Conservation (phyloP, 2,888 invertebrate species). For the Eupithecia abbreviata region DNA sequence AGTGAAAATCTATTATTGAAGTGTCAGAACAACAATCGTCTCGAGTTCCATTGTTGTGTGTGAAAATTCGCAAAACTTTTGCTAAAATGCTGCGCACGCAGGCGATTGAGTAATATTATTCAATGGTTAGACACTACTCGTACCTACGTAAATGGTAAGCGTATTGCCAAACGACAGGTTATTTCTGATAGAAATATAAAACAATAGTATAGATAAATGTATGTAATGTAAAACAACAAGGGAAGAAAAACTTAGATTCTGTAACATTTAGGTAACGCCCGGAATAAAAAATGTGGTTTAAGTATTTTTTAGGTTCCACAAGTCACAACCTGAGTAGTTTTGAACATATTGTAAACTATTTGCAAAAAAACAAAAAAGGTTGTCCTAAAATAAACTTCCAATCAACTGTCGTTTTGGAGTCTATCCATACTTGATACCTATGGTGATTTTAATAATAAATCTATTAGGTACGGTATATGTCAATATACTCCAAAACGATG, state of each 20-base stretch:
- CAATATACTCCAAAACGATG: no score
- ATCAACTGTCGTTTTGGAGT: background rate
- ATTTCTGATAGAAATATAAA: constrained; percentile 13
- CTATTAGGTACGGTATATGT: no score
- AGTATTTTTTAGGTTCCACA: background rate
- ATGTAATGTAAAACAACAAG: background rate
- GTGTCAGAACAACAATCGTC: constrained; percentile 23
- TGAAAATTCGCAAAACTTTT: constrained; percentile 16
- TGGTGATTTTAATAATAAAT: no score
- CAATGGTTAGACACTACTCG: constrained; percentile 14
- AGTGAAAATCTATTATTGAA: constrained; percentile 5
- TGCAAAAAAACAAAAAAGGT: no score
- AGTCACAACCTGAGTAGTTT: background rate
- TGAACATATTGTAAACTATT: background rate
- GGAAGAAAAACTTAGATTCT: background rate
- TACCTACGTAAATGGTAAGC: constrained; percentile 19
- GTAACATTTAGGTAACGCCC: background rate
- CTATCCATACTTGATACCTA: background rate
- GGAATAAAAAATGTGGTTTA: background rate
- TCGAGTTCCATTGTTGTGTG: constrained; percentile 26
- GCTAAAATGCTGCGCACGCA: constrained; percentile 11
- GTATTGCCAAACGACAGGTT: constrained; percentile 19
- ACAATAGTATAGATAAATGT: background rate
- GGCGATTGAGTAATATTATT: constrained; percentile 33
- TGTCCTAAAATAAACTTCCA: background rate